Base-by-base conservation (phyloP, 2,888 invertebrate species). In the Dendrolimus houi region DNA sequence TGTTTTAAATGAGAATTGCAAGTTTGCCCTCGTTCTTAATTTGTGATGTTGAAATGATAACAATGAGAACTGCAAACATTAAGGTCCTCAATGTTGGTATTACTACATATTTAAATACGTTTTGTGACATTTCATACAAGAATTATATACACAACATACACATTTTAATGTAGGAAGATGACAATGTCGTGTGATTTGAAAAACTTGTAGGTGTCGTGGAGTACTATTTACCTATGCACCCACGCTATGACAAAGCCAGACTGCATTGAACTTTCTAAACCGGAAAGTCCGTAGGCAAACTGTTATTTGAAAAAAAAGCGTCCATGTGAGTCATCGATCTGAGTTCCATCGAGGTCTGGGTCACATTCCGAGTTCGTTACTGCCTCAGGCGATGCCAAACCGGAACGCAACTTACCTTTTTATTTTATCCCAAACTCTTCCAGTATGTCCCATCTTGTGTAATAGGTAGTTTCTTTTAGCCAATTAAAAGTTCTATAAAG, bases 311-410 rank as follows among this genome's bases (percentile, higher is more conserved):
- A 72, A 72, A 74, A 70, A 71, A 69, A 72, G 65, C 70, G 70
- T 76, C 74, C 70, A 67, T 68, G 69, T 88, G 89, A 88, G 83
- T 89, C 89, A 89, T 77, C 74, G 70, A 67, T 65, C 74, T 75
- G 75, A 74, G 75, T 81, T 81, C 83, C 81, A 72, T 73, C 73
- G 81, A 75, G 79, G 83, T 85, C 81, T 87, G 87, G 89, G 87
- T 88, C 85, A 87, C 89, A 90, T 90, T 88, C 89, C 87, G 79
- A 79, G 71, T 69, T 70, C 47, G 47, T 12, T 70, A 68, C 68
- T 68, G 69, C 64, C 66, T 66, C 56, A 64, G 65, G 64, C 68
- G 68, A 64, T 71, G 72, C 74, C 67, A 80, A 81, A 81, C 81
- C 81, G 81, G 81, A 74, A 69, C 66, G 66, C 62, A 58, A 71